Percentiles rank a stretch among this genome's conserved stretches.
These are phyloP conservation scores for Neoseiulus cucumeris DNA, from an alignment of 1,140 invertebrate genomes.

Conservation along the genomic window DNA sequence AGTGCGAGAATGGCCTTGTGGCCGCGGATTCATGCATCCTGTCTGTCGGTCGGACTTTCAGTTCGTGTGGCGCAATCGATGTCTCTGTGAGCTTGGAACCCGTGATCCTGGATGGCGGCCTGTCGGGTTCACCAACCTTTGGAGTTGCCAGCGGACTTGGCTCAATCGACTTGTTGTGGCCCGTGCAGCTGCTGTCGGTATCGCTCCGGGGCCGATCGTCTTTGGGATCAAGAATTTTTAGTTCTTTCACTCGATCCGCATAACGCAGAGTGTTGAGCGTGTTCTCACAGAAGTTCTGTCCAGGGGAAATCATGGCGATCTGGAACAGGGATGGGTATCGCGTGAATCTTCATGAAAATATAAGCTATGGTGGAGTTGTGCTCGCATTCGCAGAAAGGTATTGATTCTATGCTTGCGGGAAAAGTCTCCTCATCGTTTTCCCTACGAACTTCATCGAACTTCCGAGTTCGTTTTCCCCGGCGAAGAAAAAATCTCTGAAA, in stretches of 20 bases:
- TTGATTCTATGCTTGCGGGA: not conserved
- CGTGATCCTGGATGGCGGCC: too few species aligned
- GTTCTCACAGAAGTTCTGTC: conserved; percentile 32
- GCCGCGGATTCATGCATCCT: too few species aligned
- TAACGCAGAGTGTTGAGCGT: conserved; percentile 36
- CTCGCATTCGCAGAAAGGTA: not conserved
- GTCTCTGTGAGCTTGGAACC: too few species aligned
- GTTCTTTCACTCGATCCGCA: conserved; percentile 28
- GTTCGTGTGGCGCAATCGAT: too few species aligned
- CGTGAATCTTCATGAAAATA: not conserved
- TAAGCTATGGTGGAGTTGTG: not conserved
- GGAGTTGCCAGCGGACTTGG: not conserved
- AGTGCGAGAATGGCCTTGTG: too few species aligned
- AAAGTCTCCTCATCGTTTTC: too few species aligned
- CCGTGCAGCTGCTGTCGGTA: not conserved
- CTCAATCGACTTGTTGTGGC: not conserved
- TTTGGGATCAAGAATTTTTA: not conserved
- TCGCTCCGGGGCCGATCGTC: not conserved
- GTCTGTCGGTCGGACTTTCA: too few species aligned
- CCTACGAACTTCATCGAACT: too few species aligned
- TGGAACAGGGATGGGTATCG: not conserved
- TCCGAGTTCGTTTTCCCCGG: too few species aligned
- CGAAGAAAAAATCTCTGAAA: too few species aligned
- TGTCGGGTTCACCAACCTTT: too few species aligned
- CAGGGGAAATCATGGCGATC: conserved; percentile 35